Conservation (phyloP, 1,140 invertebrate species). For the Micrasema minimum region DNA sequence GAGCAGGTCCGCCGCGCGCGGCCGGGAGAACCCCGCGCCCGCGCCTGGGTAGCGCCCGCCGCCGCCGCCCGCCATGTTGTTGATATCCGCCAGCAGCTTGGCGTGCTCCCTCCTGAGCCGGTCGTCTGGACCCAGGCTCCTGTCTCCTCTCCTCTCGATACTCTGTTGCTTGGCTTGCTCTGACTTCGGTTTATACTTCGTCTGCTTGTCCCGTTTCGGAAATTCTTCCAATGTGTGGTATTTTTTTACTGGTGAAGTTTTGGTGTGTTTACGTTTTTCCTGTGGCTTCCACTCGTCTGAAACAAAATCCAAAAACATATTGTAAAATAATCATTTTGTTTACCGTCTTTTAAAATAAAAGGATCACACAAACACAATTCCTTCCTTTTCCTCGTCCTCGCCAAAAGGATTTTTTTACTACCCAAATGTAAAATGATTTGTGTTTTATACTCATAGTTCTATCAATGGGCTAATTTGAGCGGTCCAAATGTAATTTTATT, state of each 20-base stretch:
- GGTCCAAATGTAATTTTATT: too few species aligned
- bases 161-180: neutral
- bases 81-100: slow-evolving; percentile 44
- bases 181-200: too few species aligned
- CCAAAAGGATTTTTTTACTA: too few species aligned
- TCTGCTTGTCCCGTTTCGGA: neutral
- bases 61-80: slow-evolving; percentile 31
- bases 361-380: too few species aligned
- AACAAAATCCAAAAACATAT: too few species aligned
- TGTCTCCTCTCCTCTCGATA: slow-evolving; percentile 2
- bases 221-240: slow-evolving; percentile 8
- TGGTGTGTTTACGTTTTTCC: slow-evolving; percentile 24
- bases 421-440: too few species aligned
- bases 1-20: neutral
- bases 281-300: slow-evolving; percentile 46
- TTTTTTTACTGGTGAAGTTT: slow-evolving; percentile 39
- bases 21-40: too few species aligned
- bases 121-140: neutral
- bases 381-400: too few species aligned
- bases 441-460: too few species aligned
- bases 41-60: neutral
- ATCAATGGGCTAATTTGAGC: too few species aligned
- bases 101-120: slow-evolving; percentile 39
- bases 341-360: too few species aligned
- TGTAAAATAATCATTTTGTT: too few species aligned